Percentiles rank a stretch among this genome's conserved stretches.
Evolutionary conservation across 1,140 invertebrate genomes (phyloP).

Genomic region (Latrodectus geometricus): DNA sequence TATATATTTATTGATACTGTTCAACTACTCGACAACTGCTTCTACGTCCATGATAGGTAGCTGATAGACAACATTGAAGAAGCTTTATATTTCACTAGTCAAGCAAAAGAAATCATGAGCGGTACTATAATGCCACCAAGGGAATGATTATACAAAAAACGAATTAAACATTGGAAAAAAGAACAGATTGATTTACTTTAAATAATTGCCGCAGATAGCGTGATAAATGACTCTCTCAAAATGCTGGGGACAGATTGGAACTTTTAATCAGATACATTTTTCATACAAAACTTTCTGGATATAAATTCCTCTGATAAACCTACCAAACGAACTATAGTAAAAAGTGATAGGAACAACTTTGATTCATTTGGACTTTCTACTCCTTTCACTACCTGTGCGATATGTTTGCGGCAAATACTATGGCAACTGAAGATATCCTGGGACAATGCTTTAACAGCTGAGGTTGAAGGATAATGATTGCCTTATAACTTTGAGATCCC

Average conservation of each 20-base stretch:
- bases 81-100: slow-evolving; percentile 7
- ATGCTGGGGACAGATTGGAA: background rate
- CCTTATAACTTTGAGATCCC: background rate
- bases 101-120: slow-evolving; percentile 16
- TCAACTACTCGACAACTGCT: slow-evolving; percentile 14
- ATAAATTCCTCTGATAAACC: background rate
- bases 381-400: no score
- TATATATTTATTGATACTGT: background rate
- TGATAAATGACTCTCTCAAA: background rate
- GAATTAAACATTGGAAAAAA: background rate
- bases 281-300: background rate
- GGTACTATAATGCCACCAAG: background rate
- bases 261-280: background rate
- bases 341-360: no score
- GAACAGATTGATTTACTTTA: background rate
- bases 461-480: background rate
- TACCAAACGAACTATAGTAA: background rate
- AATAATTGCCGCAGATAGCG: no score
- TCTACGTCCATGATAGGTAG: slow-evolving; percentile 22
- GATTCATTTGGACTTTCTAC: background rate
- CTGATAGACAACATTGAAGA: background rate
- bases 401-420: no score
- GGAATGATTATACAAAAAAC: background rate
- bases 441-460: no score
- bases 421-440: no score